Evolutionary conservation across 2,888 invertebrate species (phyloP), one percentile per base, ranked within the genome.

Genomic region (Mycogona germanica): DNA sequence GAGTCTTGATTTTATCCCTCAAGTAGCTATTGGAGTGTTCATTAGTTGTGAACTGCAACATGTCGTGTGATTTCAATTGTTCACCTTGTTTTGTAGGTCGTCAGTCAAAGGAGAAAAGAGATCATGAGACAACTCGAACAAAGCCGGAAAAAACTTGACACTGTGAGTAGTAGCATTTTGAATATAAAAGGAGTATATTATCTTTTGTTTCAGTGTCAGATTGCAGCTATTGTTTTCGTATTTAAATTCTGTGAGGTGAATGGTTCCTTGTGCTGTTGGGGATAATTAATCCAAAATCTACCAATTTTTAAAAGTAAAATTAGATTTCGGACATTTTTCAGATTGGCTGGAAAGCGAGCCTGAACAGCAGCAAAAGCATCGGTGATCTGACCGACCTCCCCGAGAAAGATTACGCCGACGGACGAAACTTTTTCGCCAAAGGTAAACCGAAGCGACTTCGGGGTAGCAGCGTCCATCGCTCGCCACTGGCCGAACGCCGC

Each of bases 281-380:
- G n/a, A n/a, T n/a, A n/a, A n/a, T n/a, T n/a, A n/a, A n/a, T n/a
- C n/a, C n/a, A n/a, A n/a, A n/a, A n/a, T n/a, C n/a, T n/a, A n/a
- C n/a, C n/a, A n/a, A n/a, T n/a, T n/a, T n/a, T n/a, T n/a, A n/a
- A n/a, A n/a, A n/a, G n/a, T n/a, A n/a, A n/a, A n/a, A n/a, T n/a
- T 6, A 21, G 23, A 21, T 35, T 40, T 51, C 41, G 37, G 25
- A 44, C 35, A 37, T 55, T 7, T 32, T 57, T 30, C 54, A 84
- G 84, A 82, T 84, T 62, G 84, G 84, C 55, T 81, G 81, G 68
- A 77, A 82, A 58, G 84, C 86, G 38, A 84, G 80, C 58, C 71
- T 91, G 57, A 85, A 85, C 66, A 79, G 83, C 62, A 88, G 87
- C 67, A 87, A 88, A 68, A 88, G 87, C 56, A 87, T 87, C 57